Evolutionary conservation across 2,113 vertebrate species (phyloP).

Genomic region (Hippolais icterina): DNA sequence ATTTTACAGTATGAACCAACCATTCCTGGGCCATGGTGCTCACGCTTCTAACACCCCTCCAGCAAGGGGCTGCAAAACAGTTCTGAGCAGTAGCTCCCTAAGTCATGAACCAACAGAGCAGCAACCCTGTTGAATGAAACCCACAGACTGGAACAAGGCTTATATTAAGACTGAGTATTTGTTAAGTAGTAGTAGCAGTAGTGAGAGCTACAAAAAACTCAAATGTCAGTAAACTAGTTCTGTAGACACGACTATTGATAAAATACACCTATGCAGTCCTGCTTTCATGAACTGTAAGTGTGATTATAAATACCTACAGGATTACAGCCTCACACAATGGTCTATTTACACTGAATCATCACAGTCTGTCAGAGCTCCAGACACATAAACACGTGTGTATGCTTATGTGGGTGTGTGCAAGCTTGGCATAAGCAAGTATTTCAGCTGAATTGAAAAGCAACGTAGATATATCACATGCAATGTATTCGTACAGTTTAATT

Average conservation of each 20-base stretch:
- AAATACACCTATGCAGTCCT: neutral
- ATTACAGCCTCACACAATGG: neutral
- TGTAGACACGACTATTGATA: neutral
- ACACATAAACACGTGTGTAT: neutral
- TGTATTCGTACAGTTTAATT: neutral
- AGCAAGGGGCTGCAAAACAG: neutral
- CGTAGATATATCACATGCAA: fast-evolving
- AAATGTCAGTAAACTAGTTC: neutral
- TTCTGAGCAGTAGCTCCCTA: neutral
- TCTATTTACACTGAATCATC: neutral
- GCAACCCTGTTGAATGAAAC: neutral
- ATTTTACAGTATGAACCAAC: neutral
- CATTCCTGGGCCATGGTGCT: neutral
- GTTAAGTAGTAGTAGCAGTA: neutral
- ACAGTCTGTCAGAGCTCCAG: neutral
- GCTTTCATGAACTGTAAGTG: neutral
- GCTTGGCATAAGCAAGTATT: neutral
- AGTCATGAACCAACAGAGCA: neutral
- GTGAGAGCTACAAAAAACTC: neutral
- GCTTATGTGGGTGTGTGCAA: neutral
- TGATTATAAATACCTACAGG: neutral
- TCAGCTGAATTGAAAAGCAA: neutral
- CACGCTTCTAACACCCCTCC: neutral
- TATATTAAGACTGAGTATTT: neutral
- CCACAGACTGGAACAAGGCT: neutral